Evolutionary conservation across 2,797 vertebrate species (phyloP).

Genomic region (Phyllotis vaccarum): DNA sequence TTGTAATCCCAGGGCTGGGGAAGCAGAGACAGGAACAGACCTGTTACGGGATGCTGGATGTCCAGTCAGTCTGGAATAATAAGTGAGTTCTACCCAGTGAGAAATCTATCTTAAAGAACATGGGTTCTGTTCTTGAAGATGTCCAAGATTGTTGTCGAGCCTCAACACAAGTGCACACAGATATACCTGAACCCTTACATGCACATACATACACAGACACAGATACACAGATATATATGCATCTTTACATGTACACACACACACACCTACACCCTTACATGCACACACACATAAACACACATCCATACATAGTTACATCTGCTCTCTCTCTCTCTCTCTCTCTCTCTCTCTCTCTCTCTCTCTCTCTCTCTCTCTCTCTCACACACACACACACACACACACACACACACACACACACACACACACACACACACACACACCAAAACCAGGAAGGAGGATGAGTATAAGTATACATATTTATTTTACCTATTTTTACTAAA

Average conservation of each 20-base stretch:
- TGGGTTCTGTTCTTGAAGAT: not conserved
- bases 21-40: not conserved
- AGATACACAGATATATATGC: not conserved
- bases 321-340: not conserved
- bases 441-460: not conserved
- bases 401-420: not conserved
- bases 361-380: no score
- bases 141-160: not conserved
- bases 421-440: not conserved
- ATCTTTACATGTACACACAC: not conserved
- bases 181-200: not conserved
- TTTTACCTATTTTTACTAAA: no score
- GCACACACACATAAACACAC: not conserved
- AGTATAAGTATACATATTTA: not conserved
- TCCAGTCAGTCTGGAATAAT: not conserved
- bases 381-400: not conserved
- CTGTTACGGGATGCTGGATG: not conserved
- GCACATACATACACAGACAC: not conserved
- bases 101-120: not conserved
- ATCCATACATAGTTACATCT: not conserved
- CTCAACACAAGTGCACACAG: not conserved
- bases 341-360: no score
- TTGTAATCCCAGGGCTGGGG: not conserved
- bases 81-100: not conserved
- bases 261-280: not conserved